phyloP scores from a whole-genome alignment of 1,140 invertebrate species.

The Nylanderia fulva region DNA sequence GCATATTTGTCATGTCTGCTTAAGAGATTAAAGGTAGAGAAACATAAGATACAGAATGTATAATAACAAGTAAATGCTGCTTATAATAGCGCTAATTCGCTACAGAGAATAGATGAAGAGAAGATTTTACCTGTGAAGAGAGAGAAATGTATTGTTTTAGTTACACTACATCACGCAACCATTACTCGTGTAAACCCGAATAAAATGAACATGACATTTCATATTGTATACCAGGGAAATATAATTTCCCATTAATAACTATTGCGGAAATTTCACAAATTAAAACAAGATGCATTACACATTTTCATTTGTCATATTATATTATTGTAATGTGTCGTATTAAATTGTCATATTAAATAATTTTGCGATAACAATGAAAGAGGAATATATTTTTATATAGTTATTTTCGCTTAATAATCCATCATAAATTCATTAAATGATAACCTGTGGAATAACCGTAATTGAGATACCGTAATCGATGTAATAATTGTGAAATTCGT shows the following conservation, averaged over 20 bases:
- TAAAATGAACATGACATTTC: constrained; percentile 47
- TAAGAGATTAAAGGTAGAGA: constrained; percentile 46
- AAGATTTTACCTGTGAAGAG: constrained; percentile 33
- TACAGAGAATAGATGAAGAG: constrained; percentile 44
- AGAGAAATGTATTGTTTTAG: constrained; percentile 50
- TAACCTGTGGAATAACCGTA: no score
- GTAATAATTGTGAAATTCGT: neutral
- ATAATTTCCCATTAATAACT: constrained; percentile 1
- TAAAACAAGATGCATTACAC: neutral
- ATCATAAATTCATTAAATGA: neutral
- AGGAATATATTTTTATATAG: neutral
- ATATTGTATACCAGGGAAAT: constrained; percentile 17
- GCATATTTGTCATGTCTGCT: constrained; percentile 42
- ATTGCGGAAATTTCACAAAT: neutral
- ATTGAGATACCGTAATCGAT: constrained; percentile 12
- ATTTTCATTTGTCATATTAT: neutral
- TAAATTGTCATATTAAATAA: neutral
- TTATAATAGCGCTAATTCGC: constrained; percentile 45
- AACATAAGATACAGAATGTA: constrained; percentile 41
- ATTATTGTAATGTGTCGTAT: neutral
- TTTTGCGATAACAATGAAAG: neutral
- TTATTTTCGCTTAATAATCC: neutral
- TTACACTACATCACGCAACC: constrained; percentile 18
- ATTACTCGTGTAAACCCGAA: constrained; percentile 31
- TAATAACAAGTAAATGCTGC: constrained; percentile 46